Percentiles rank a stretch among this genome's conserved stretches.
phyloP scores from a whole-genome alignment of 2,797 vertebrate genomes.

The Tauraco hartlaubi region DNA sequence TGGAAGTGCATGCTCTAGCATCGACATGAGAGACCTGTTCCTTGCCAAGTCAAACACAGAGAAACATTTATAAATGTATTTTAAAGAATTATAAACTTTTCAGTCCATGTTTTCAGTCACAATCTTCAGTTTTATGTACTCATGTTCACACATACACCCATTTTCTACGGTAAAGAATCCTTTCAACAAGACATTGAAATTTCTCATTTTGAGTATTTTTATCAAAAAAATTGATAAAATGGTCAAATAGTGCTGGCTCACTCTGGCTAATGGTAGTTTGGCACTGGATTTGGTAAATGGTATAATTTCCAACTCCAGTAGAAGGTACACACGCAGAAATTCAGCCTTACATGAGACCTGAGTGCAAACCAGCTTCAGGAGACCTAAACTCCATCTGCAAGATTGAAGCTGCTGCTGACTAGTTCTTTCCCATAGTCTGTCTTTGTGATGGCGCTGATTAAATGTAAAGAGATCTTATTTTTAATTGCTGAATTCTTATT shows the following conservation, averaged over 20 bases:
- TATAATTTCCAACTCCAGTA: neutral
- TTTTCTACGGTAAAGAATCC: neutral
- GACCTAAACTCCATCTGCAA: neutral
- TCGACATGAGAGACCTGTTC: neutral
- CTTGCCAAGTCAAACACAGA: neutral
- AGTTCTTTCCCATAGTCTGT: neutral
- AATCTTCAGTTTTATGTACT: neutral
- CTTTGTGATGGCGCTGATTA: neutral
- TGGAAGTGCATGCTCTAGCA: neutral
- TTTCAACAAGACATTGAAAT: neutral
- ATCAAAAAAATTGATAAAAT: neutral
- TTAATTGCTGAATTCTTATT: neutral
- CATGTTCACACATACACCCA: neutral
- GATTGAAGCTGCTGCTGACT: neutral
- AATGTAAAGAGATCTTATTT: neutral
- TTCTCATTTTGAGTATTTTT: neutral
- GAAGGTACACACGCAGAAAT: neutral
- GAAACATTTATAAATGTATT: neutral
- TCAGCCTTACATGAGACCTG: neutral
- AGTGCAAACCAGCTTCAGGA: neutral
- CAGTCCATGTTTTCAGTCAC: neutral
- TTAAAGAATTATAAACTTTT: neutral
- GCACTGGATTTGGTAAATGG: neutral
- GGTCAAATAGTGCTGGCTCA: neutral
- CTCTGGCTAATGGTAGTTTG: neutral